phyloP scores from a whole-genome alignment of 2,888 invertebrate species.

The Hemaris fuciformis region DNA sequence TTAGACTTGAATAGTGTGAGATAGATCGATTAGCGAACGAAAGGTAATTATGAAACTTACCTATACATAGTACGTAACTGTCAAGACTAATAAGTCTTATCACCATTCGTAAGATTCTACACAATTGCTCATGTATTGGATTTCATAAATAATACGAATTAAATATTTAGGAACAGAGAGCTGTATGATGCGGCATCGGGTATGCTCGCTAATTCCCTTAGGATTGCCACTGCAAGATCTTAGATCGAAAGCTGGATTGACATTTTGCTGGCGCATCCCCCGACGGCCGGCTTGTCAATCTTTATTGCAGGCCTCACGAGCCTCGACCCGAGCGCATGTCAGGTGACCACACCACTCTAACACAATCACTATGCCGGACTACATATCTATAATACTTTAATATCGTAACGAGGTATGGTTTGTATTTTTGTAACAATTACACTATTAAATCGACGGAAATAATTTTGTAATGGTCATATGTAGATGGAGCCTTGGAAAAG shows the following conservation, averaged over 20 bases:
- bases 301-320: constrained; percentile 53
- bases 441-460: too few relatives aligned
- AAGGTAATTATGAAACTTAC: neutral
- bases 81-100: neutral
- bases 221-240: constrained; percentile 51
- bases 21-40: too few relatives aligned
- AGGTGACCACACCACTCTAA: constrained; percentile 46
- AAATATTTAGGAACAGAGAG: neutral
- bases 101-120: neutral
- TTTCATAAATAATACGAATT: constrained; percentile 1
- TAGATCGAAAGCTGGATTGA: constrained; percentile 70
- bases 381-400: neutral
- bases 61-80: neutral
- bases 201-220: constrained; percentile 46
- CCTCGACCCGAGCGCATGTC: constrained; percentile 37
- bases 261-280: constrained; percentile 61
- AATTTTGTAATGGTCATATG: too few relatives aligned
- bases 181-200: constrained; percentile 19
- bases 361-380: constrained; percentile 12
- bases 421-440: too few relatives aligned
- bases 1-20: too few relatives aligned
- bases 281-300: constrained; percentile 61
- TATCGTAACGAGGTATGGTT: neutral
- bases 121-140: neutral
- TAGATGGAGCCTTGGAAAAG: too few relatives aligned